These are phyloP conservation scores for Micromys minutus DNA, from an alignment of 2,113 vertebrate species.

Conservation along the genomic window DNA sequence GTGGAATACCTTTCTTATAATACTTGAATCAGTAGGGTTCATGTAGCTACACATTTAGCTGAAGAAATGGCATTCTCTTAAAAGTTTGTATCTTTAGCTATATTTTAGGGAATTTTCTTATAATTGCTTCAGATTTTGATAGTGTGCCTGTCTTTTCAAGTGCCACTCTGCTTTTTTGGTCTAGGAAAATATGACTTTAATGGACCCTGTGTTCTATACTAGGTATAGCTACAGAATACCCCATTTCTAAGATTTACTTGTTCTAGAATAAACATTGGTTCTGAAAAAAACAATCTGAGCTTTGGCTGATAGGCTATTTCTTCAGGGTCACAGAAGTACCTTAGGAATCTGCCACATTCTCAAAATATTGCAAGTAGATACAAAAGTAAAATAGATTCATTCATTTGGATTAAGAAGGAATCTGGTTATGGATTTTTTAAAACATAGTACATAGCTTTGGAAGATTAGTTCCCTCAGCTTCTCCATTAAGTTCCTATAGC, in stretches of 20 bases:
- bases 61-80: not conserved
- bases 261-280: constrained; percentile 21
- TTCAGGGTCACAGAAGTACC: not conserved
- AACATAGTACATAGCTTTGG: not conserved
- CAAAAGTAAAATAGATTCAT: constrained; percentile 6
- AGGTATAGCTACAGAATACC: not conserved
- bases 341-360: constrained; percentile 8
- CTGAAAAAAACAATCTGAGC: constrained; percentile 13
- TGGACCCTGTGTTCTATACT: not conserved
- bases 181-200: not conserved
- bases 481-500: not conserved
- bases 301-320: constrained; percentile 26
- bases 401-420: constrained; percentile 30
- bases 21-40: not conserved
- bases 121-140: not conserved
- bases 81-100: not conserved
- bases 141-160: not conserved
- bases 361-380: constrained; percentile 11
- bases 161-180: not conserved
- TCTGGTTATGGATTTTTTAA: not conserved
- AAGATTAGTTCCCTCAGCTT: not conserved
- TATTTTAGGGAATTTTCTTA: not conserved
- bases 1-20: not conserved
- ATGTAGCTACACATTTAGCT: not conserved
- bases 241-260: constrained; percentile 28